Evolutionary conservation across 1,140 invertebrate genomes (phyloP).

Genomic region (Drosophila watanabei): DNA sequence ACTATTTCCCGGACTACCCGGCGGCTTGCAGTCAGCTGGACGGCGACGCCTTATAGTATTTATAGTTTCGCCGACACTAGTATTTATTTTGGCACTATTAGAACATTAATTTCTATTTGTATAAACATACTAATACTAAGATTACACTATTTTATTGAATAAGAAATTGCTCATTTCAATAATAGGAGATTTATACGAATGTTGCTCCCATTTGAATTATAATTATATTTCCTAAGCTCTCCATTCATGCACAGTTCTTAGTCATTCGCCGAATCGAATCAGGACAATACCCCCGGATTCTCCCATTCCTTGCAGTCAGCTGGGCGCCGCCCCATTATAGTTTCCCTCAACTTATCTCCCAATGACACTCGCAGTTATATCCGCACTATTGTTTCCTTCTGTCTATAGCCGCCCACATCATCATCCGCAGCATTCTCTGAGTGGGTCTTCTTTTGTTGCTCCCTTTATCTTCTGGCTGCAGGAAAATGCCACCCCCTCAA

Average conservation of each 20-base stretch:
- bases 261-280: background rate
- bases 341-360: slow-evolving; percentile 24
- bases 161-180: background rate
- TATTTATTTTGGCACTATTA: background rate
- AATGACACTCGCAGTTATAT: slow-evolving; percentile 29
- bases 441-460: slow-evolving; percentile 16
- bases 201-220: background rate
- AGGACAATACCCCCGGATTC: background rate
- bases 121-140: background rate
- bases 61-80: background rate
- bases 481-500: slow-evolving; percentile 5
- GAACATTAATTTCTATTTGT: background rate
- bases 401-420: slow-evolving; percentile 19
- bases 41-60: slow-evolving; percentile 22
- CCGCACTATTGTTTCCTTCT: slow-evolving; percentile 27
- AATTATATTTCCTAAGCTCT: background rate
- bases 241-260: background rate
- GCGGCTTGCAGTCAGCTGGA: slow-evolving; percentile 43
- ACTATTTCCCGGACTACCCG: background rate
- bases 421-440: slow-evolving; percentile 11
- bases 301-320: background rate
- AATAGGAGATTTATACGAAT: no score
- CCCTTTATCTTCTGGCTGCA: slow-evolving; percentile 27
- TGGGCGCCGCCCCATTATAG: slow-evolving; percentile 8
- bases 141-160: background rate